Evolutionary conservation across 1,140 invertebrate species (phyloP), one percentile per base, ranked within the genome.

Genomic region (Contarinia nasturtii): DNA sequence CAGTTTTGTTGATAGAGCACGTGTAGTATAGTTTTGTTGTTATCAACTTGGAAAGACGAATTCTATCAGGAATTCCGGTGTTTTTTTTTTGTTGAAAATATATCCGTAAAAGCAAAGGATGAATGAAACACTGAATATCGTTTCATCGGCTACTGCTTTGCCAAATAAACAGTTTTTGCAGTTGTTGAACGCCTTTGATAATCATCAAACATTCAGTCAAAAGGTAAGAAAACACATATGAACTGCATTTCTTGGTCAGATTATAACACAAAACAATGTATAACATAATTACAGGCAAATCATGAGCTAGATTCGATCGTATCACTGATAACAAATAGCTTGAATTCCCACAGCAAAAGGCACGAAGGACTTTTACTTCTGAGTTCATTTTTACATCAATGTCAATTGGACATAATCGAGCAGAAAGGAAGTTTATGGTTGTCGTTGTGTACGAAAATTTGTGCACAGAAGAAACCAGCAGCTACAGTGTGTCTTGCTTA

Each of bases 151-250:
- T 3, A 10, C 27, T 5, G 27, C 27, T 3, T 27, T 27, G 27
- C 27, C 27, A 10, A 27, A 27, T 10, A 27, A 27, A 27, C 3
- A 27, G 10, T 27, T 27, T 27, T 3, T 27, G 27, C 27, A 43
- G 18, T 7, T 20, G 2, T 20, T 43, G 5, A 19, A 18, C 12
- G 41, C 41, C 11, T 19, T 43, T 18, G 41, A 20, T 2, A 5
- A 43, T 7, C 41, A 43, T 43, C 41, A 43, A 43, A 43, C n/a
- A 7, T 43, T 43, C 12, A n/a, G 41, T 18, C 41, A 43, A 20
- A 43, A 43, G 18, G 41, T 43, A 43, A 43, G 18, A 5, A 21
- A 4, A n/a, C 36, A 38, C 15, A n/a, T 5, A 3, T 34, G 7
- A 8, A 34, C 7, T 7, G 7, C 14, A 34, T 34, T 7, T 8